Evolutionary conservation across 2,113 vertebrate genomes (phyloP), one percentile per base, ranked within the genome.

Genomic region (Morphnarchus princeps): DNA sequence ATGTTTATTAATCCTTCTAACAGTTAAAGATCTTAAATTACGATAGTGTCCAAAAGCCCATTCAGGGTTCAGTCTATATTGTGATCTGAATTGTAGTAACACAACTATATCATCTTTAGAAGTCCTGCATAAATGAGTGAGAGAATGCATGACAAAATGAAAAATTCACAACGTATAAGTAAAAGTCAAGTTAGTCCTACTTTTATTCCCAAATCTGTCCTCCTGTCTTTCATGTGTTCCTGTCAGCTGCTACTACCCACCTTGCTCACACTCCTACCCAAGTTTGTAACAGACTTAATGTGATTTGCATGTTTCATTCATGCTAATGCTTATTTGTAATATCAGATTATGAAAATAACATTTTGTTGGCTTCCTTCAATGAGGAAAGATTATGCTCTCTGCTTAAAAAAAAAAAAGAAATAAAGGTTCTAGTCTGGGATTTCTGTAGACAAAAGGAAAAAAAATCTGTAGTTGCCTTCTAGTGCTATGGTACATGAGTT

Each of bases 31-130:
- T 71, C 10, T 72, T 79, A 25, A 80, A 45, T 38, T 74, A 22
- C 3, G 2, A 0, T 40, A 47, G 38, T 19, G 17, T 83, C 59
- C 17, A 32, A 31, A 67, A n/a, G 10, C 52, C 38, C 7, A 4
- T 55, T 81, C 6, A 49, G 4, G 4, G 11, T 86, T 90, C 14
- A 47, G 7, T 92, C n/a, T 83, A 0, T 61, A 8, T 66, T 54
- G 38, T 62, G 14, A 5, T 69, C 19, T 66, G 40, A 89, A 49
- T 28, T 87, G 32, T 52, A 18, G 34, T 28, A 50, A 66, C 29
- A 21, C 32, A 52, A 11, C 54, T 61, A 18, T 11, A 11, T 47
- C 73, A 28, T 40, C 34, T 69, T 59, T n/a, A 32, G 34, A 71
- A 76, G 15, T 54, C 38, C 40, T 83, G 19, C 16, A 20, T 70